These are phyloP conservation scores for Drosophila lacteicornis DNA, from an alignment of 1,140 invertebrate genomes.

Conservation along the genomic window DNA sequence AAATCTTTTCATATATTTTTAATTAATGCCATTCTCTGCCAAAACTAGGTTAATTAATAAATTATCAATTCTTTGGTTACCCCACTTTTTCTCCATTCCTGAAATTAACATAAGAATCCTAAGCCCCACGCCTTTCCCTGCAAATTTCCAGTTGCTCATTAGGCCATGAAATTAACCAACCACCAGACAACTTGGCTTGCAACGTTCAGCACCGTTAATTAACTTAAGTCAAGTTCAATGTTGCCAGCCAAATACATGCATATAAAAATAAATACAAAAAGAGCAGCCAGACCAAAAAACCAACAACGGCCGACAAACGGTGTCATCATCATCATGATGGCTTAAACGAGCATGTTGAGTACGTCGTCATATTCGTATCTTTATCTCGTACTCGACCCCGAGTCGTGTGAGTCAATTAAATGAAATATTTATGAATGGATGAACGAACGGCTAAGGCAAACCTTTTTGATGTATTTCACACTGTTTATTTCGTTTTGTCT, in stretches of 20 bases:
- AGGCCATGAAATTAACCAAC: slow-evolving; percentile 45
- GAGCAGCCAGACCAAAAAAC: slow-evolving; percentile 27
- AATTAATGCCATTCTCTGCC: not conserved
- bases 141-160: slow-evolving; percentile 39
- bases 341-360: slow-evolving; percentile 54
- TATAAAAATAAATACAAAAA: slow-evolving; percentile 27
- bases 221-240: slow-evolving; percentile 72
- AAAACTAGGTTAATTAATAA: not conserved
- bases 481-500: slow-evolving; percentile 32
- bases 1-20: not conserved
- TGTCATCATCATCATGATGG: slow-evolving; percentile 62
- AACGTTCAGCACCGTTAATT: slow-evolving; percentile 56
- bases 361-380: slow-evolving; percentile 57
- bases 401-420: slow-evolving; percentile 76
- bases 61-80: slow-evolving; percentile 2
- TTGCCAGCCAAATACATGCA: slow-evolving; percentile 21
- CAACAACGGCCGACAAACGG: slow-evolving; percentile 39
- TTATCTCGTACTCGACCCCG: slow-evolving; percentile 46
- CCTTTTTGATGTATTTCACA: slow-evolving; percentile 32
- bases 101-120: slow-evolving; percentile 11
- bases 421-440: slow-evolving; percentile 75
- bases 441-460: slow-evolving; percentile 36
- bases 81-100: not conserved
- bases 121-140: slow-evolving; percentile 8
- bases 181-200: slow-evolving; percentile 33